Evolutionary conservation across 2,113 vertebrate genomes (phyloP).

Genomic region (Taurulus bubalis): DNA sequence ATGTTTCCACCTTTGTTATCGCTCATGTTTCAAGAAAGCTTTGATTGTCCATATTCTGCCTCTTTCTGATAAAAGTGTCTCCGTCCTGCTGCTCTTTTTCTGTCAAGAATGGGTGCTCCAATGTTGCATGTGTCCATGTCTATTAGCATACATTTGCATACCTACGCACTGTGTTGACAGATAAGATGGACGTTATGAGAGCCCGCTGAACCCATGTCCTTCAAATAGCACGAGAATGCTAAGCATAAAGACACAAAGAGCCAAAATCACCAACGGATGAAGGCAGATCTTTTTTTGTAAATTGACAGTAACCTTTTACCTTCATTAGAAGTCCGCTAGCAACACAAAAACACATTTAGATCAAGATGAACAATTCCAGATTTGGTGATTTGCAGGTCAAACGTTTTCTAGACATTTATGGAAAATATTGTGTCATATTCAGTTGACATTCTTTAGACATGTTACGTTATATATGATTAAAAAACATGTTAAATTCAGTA

Average conservation of each 20-base stretch:
- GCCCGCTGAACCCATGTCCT: conserved; percentile 57
- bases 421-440: no score
- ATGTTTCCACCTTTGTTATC: conserved; percentile 5
- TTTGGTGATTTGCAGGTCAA: neutral
- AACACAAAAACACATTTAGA: neutral
- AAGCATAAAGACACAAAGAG: conserved; percentile 25
- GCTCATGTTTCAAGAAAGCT: conserved; percentile 16
- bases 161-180: conserved; percentile 14
- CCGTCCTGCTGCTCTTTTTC: conserved; percentile 59
- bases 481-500: neutral
- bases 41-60: conserved; percentile 26
- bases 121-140: conserved; percentile 8
- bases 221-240: conserved; percentile 66
- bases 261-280: neutral
- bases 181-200: conserved; percentile 33
- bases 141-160: conserved; percentile 57
- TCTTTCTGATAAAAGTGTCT: conserved; percentile 15
- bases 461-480: neutral
- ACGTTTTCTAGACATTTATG: no score
- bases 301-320: neutral
- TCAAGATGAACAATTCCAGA: neutral
- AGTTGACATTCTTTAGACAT: neutral
- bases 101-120: conserved; percentile 52
- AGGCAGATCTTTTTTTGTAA: neutral
- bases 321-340: neutral